Percentiles rank a stretch among this genome's conserved stretches.
Evolutionary conservation across 1,140 invertebrate species (phyloP).

Genomic region (Calosoma granatense): DNA sequence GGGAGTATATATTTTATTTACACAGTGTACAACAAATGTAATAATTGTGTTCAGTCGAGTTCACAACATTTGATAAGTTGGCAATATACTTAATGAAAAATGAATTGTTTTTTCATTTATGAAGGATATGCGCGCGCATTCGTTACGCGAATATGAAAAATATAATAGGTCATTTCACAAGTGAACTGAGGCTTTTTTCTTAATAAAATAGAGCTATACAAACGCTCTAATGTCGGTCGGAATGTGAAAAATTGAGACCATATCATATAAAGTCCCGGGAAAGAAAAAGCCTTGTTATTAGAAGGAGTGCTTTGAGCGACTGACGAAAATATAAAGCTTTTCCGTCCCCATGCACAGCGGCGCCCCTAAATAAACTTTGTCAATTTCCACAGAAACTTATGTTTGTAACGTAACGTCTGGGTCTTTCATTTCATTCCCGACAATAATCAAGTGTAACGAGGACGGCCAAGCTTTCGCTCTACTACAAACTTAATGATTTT

Average conservation of each 20-base stretch:
- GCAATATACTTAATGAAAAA: too few relatives aligned
- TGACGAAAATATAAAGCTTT: not conserved
- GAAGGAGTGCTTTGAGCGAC: not conserved
- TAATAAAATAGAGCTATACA: not conserved
- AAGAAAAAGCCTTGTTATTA: not conserved
- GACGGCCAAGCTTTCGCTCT: not conserved
- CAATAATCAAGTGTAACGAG: slow-evolving; percentile 9
- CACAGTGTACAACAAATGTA: too few relatives aligned
- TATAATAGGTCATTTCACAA: not conserved
- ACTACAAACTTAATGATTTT: not conserved
- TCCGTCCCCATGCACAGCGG: not conserved
- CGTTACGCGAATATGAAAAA: not conserved
- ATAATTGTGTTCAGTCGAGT: too few relatives aligned
- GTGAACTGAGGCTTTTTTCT: not conserved
- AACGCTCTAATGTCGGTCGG: not conserved
- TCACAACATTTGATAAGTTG: too few relatives aligned
- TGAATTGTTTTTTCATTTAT: too few relatives aligned
- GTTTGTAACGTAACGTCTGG: not conserved
- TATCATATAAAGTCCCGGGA: not conserved
- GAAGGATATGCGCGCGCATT: too few relatives aligned
- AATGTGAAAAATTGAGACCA: not conserved
- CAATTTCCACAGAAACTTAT: not conserved
- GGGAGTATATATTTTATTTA: too few relatives aligned
- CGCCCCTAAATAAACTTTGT: slow-evolving; percentile 3
- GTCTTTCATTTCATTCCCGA: not conserved